Evolutionary conservation across 2,888 invertebrate genomes (phyloP), one percentile per base, ranked within the genome.

Genomic region (Digitonthophagus gazella): DNA sequence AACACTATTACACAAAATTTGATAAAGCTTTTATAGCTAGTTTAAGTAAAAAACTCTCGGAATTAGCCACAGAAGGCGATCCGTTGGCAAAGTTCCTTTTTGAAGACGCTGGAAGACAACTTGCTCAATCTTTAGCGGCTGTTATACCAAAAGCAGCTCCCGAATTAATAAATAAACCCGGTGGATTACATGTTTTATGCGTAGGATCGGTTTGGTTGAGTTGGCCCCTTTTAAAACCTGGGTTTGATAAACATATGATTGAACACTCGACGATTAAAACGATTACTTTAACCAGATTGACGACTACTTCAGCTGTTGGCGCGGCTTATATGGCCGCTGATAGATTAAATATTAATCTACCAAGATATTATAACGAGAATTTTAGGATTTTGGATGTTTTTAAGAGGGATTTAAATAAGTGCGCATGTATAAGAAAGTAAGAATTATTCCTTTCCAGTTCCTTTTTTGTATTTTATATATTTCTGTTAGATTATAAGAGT

Each of bases 131-230:
- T 78, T 84, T 95, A 8, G 79, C 86, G 3, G 90, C 93, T 0
- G 81, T 91, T 44, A 80, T 86, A 20, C 85, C 85, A 1, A 87
- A 88, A 76, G 90, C 91, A 8, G 82, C 88, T 65, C 78, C 88
- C 83, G 85, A 85, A 70, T 80, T 90, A 64, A 83, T 84, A 57
- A 75, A 83, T 15, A 80, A 79, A 63, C 75, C 81, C 1, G 88
- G 87, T 15, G 92, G 91, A 0, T 78, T 82, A 2, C 81, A 80
- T 20, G 88, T 98, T 0, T 90, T 96, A 0, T 97, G 97, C 80
- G 95, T 97, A 0, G 98, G 98, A 0, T 96, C 96, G 0, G 96
- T 98, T 0, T 98, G 96, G 94, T 88, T 93, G 72, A 97, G 97
- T 79, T 98, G 97, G 96, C 84, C 89, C 2, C 85, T 92, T 19